These are phyloP conservation scores for Teinopalpus imperialis DNA, from an alignment of 2,888 invertebrate genomes.

Conservation along the genomic window DNA sequence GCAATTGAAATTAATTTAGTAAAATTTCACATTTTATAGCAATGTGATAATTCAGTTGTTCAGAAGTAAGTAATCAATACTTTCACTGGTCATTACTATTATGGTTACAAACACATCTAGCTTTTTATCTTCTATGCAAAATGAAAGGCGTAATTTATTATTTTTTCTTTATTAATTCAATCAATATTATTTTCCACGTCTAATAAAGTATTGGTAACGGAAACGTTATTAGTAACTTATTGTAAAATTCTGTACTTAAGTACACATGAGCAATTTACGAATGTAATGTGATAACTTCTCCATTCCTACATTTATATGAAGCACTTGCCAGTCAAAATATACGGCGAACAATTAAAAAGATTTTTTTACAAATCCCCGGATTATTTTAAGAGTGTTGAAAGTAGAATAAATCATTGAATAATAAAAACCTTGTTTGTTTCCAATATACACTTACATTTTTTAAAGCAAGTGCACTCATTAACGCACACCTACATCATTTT, in stretches of 20 bases:
- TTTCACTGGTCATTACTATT: no score
- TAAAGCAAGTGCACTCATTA: conserved; percentile 1
- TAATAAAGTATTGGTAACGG: no score
- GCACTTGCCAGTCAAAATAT: conserved; percentile 5
- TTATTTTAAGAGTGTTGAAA: conserved; percentile 22
- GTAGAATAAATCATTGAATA: conserved; percentile 22
- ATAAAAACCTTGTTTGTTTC: conserved; percentile 8
- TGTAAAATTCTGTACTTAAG: conserved; percentile 15
- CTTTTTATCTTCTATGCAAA: no score
- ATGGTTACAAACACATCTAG: no score
- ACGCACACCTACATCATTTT: no score
- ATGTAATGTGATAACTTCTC: conserved; percentile 10
- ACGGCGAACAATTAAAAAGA: not conserved
- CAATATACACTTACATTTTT: not conserved
- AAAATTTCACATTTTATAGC: not conserved
- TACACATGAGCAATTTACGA: conserved; percentile 3
- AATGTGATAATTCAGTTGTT: no score
- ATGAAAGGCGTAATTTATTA: no score
- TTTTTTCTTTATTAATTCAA: no score
- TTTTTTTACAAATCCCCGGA: not conserved
- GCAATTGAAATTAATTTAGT: no score
- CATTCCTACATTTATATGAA: conserved; percentile 3
- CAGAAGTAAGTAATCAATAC: no score
- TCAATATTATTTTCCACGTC: no score
- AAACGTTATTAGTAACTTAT: no score